Evolutionary conservation across 2,888 invertebrate species (phyloP).

Genomic region (Eupithecia centaureata): DNA sequence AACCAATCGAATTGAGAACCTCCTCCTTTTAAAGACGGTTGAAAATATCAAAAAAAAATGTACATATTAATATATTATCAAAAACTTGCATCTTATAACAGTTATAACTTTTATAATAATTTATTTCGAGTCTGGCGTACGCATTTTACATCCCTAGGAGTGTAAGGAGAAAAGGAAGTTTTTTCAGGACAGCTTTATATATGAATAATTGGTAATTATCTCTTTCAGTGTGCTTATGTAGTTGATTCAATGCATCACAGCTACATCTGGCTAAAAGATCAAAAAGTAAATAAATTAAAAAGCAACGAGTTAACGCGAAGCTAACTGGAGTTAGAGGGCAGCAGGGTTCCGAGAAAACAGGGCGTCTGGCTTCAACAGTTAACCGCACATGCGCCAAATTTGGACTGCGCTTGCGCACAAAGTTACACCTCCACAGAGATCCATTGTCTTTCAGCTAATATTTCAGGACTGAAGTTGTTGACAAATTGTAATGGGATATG

Average conservation of each 20-base stretch:
- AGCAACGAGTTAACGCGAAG: conserved; percentile 30
- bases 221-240: background rate
- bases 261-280: conserved; percentile 14
- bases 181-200: background rate
- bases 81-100: no score
- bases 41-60: no score
- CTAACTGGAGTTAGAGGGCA: conserved; percentile 49
- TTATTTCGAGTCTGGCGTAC: no score
- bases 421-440: conserved; percentile 21
- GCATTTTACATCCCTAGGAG: no score
- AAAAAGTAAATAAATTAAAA: conserved; percentile 37
- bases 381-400: conserved; percentile 41
- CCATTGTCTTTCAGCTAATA: conserved; percentile 11
- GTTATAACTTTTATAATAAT: no score
- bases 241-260: background rate
- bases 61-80: no score
- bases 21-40: no score
- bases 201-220: background rate
- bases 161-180: background rate
- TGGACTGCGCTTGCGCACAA: conserved; percentile 40
- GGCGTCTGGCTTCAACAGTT: conserved; percentile 52
- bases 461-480: conserved; percentile 3
- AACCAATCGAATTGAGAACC: no score
- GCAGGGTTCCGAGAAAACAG: conserved; percentile 60
- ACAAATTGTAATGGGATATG: conserved; percentile 10